Evolutionary conservation across 2,797 vertebrate genomes (phyloP).

Genomic region (Oryzias sinensis): DNA sequence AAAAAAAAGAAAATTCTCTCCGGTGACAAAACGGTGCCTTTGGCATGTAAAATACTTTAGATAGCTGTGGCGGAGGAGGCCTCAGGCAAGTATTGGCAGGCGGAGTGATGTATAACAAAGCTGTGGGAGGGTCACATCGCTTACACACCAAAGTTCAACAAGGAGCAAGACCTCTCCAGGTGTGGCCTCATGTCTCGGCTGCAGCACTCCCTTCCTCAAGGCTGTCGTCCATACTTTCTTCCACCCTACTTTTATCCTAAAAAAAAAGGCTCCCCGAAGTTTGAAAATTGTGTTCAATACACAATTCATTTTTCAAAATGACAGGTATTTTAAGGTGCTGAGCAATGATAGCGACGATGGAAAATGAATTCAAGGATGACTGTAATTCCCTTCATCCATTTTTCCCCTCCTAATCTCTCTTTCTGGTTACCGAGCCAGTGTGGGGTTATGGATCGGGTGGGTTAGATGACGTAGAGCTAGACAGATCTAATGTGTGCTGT

Average conservation of each 20-base stretch:
- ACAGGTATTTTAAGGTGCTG: slow-evolving; percentile 59
- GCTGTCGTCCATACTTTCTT: slow-evolving; percentile 1
- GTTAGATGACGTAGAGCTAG: slow-evolving; percentile 51
- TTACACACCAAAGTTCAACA: slow-evolving; percentile 62
- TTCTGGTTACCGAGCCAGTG: slow-evolving; percentile 53
- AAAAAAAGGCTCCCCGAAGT: slow-evolving; percentile 23
- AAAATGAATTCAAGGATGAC: slow-evolving; percentile 50
- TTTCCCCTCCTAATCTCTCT: slow-evolving; percentile 52
- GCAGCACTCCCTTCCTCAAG: slow-evolving; percentile 2
- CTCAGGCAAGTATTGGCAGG: slow-evolving; percentile 59
- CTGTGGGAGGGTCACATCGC: slow-evolving; percentile 38
- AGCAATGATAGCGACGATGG: slow-evolving; percentile 48
- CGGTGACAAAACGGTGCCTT: slow-evolving; percentile 20
- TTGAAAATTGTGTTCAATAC: slow-evolving; percentile 42
- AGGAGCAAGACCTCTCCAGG: slow-evolving; percentile 65
- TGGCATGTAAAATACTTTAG: slow-evolving; percentile 23
- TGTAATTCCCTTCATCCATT: slow-evolving; percentile 44
- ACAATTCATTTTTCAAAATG: slow-evolving; percentile 41
- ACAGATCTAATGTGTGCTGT: slow-evolving; percentile 81
- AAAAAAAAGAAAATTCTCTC: slow-evolving; percentile 13
- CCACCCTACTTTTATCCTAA: slow-evolving; percentile 15
- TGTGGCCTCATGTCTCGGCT: slow-evolving; percentile 56
- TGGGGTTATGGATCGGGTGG: slow-evolving; percentile 53
- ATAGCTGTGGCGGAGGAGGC: slow-evolving; percentile 40
- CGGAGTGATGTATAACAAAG: slow-evolving; percentile 56